Percentiles rank a stretch among this genome's conserved stretches.
Conservation (phyloP, 2,113 vertebrate genomes). For the Zosterops pallidus region DNA sequence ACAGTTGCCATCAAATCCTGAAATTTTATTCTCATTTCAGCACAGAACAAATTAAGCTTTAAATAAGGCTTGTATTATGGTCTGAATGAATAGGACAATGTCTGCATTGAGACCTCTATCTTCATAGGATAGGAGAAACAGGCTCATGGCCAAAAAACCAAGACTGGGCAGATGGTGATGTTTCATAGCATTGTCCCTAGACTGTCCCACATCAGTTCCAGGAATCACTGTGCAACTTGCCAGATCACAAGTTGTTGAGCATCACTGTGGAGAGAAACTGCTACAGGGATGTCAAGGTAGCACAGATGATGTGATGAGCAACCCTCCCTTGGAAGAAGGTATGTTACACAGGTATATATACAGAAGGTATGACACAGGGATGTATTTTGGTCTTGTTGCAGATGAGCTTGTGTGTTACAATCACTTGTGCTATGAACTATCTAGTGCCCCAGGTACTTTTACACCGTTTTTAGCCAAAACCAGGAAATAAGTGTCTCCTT, state of each 20-base stretch:
- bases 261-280: not conserved
- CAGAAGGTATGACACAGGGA: not conserved
- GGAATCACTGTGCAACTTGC: not conserved
- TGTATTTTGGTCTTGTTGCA: too few relatives aligned
- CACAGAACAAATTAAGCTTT: not conserved
- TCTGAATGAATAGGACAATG: not conserved
- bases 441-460: too few relatives aligned
- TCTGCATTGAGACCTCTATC: not conserved
- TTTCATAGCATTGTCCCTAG: not conserved
- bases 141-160: not conserved
- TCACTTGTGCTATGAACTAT: too few relatives aligned
- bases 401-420: too few relatives aligned
- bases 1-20: not conserved
- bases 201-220: not conserved
- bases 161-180: not conserved
- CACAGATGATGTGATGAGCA: not conserved
- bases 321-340: not conserved
- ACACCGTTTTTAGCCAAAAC: too few relatives aligned
- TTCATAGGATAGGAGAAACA: not conserved
- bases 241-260: not conserved
- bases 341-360: not conserved
- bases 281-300: not conserved
- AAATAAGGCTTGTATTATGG: not conserved
- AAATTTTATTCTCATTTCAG: not conserved
- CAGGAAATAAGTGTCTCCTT: not conserved